Evolutionary conservation across 2,888 invertebrate species (phyloP).

Genomic region (Rhorus exstirpatorius): DNA sequence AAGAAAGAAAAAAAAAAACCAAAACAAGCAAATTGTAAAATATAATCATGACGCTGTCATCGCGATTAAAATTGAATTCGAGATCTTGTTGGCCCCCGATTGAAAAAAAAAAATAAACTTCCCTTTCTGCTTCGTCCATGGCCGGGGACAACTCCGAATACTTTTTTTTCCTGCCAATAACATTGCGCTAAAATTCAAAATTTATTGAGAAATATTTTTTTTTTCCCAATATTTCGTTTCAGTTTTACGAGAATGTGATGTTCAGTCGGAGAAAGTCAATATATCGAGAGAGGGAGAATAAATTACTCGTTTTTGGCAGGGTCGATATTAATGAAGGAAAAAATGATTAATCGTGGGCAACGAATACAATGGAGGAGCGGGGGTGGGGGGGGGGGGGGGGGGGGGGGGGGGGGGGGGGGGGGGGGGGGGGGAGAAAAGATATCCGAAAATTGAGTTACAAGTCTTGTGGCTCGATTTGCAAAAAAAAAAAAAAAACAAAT

Average conservation of each 20-base stretch:
- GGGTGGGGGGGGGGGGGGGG: no score
- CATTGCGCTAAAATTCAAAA: conserved; percentile 29
- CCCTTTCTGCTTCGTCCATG: conserved; percentile 56
- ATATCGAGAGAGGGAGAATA: not conserved
- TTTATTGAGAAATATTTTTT: conserved; percentile 45
- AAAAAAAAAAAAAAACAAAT: not conserved
- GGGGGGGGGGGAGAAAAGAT: not conserved
- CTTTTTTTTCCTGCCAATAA: conserved; percentile 25
- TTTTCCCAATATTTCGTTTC: conserved; percentile 33
- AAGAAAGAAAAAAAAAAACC: conserved; percentile 12
- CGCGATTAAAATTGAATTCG: conserved; percentile 52
- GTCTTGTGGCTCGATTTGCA: conserved; percentile 23
- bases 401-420: no score
- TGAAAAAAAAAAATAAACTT: conserved; percentile 31
- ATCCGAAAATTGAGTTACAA: not conserved
- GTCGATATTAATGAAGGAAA: not conserved
- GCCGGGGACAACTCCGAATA: conserved; percentile 35
- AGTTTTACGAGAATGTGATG: conserved; percentile 27
- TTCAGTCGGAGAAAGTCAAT: conserved; percentile 14
- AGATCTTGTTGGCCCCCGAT: not conserved
- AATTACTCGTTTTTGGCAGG: not conserved
- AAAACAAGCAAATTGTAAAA: conserved; percentile 49
- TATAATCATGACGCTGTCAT: conserved; percentile 16
- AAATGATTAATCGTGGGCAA: not conserved
- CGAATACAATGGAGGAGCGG: no score